Conservation (phyloP, 2,797 vertebrate genomes). For the Schizopygopsis pylzovi region DNA sequence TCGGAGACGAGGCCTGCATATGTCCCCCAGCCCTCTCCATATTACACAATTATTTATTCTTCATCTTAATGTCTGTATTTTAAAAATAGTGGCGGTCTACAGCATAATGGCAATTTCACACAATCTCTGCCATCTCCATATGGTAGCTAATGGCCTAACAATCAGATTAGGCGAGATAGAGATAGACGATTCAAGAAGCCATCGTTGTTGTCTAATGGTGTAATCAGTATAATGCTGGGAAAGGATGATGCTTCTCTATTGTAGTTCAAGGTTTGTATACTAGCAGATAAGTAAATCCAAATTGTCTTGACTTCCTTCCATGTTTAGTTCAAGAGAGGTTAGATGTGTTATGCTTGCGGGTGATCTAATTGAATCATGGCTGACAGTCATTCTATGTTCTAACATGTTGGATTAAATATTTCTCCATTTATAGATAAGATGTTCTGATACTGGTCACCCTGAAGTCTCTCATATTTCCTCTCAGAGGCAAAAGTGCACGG, state of each 20-base stretch:
- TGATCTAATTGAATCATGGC: conserved; percentile 10
- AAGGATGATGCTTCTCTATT: conserved; percentile 21
- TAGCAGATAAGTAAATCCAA: conserved; percentile 11
- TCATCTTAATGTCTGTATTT: conserved; percentile 36
- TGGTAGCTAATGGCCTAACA: conserved; percentile 47
- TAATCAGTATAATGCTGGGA: conserved; percentile 30
- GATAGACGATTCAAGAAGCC: conserved; percentile 34
- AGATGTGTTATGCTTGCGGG: conserved; percentile 8
- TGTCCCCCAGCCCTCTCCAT: conserved; percentile 10
- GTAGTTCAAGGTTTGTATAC: conserved; percentile 13
- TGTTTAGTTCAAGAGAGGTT: conserved; percentile 16
- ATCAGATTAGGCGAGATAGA: conserved; percentile 51
- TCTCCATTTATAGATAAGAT: conserved; percentile 32
- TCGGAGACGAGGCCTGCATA: not conserved
- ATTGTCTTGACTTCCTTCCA: conserved; percentile 21
- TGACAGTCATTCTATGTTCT: not conserved
- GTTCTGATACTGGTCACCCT: conserved; percentile 17
- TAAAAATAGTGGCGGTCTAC: conserved; percentile 16
- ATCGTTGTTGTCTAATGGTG: conserved; percentile 50
- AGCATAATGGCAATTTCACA: conserved; percentile 42
- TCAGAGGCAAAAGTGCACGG: conserved; percentile 14
- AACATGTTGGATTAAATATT: conserved; percentile 15
- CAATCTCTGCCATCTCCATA: conserved; percentile 44
- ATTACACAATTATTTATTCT: conserved; percentile 18
- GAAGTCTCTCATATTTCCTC: conserved; percentile 20